phyloP scores from a whole-genome alignment of 2,797 vertebrate genomes.

The Varecia variegata region DNA sequence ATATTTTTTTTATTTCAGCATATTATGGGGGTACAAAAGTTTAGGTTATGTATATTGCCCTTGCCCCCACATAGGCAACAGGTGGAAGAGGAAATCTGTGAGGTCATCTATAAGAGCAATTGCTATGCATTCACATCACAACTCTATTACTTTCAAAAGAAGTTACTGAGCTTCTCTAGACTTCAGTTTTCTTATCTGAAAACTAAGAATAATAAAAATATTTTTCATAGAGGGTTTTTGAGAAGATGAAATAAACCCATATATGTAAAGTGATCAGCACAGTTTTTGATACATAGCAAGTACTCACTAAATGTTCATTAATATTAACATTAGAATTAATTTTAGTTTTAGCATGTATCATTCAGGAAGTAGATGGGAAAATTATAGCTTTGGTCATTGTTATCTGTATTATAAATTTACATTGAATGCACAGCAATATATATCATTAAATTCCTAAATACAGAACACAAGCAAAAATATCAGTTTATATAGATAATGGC shows the following conservation, averaged over 20 bases:
- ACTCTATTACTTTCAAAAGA: not conserved
- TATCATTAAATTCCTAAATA: not conserved
- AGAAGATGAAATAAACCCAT: constrained; percentile 32
- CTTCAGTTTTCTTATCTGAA: constrained; percentile 13
- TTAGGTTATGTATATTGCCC: too few relatives aligned
- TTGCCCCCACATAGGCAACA: not conserved
- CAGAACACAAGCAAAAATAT: not conserved
- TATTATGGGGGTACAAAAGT: too few relatives aligned
- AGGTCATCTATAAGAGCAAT: not conserved
- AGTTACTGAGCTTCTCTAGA: not conserved
- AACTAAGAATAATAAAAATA: not conserved
- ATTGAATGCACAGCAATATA: not conserved
- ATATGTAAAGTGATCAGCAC: not conserved
- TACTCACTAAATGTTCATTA: not conserved
- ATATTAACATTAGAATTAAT: not conserved
- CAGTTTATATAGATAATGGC: not conserved
- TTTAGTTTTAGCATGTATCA: not conserved
- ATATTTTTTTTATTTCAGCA: too few relatives aligned
- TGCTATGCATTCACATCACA: not conserved
- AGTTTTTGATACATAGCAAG: not conserved
- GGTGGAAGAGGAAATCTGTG: not conserved
- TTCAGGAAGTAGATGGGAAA: not conserved
- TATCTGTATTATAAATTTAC: not conserved
- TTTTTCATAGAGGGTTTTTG: not conserved
- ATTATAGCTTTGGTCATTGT: not conserved